phyloP scores from a whole-genome alignment of 2,113 vertebrate genomes.

The Epinephelus moara region DNA sequence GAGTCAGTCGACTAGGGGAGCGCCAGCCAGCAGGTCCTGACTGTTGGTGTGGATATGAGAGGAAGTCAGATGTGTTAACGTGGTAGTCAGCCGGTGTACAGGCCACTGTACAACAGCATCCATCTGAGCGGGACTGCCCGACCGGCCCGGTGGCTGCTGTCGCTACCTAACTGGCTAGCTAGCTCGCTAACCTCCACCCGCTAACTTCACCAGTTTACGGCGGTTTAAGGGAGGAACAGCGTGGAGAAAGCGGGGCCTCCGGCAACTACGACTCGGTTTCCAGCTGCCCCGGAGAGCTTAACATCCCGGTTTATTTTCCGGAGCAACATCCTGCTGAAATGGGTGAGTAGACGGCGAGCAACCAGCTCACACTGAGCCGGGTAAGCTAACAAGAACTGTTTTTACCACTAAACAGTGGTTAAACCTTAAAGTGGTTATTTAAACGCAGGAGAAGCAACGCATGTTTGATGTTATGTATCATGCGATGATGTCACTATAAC shows the following conservation, averaged over 20 bases:
- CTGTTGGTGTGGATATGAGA: constrained; percentile 55
- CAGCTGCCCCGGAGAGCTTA: constrained; percentile 61
- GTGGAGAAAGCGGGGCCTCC: constrained; percentile 76
- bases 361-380: constrained; percentile 2
- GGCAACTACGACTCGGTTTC: constrained; percentile 60
- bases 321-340: constrained; percentile 64
- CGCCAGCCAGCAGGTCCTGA: constrained; percentile 26
- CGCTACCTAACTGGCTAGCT: constrained; percentile 14
- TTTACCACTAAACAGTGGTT: background rate
- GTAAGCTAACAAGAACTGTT: background rate
- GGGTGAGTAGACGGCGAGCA: constrained; percentile 72
- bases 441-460: background rate
- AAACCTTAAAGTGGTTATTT: background rate
- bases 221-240: constrained; percentile 31
- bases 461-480: background rate
- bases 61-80: constrained; percentile 55
- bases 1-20: constrained; percentile 42
- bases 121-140: constrained; percentile 31
- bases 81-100: constrained; percentile 43
- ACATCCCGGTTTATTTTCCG: constrained; percentile 44
- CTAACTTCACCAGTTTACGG: constrained; percentile 23
- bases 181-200: constrained; percentile 25
- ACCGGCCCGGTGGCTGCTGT: constrained; percentile 31
- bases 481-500: background rate
- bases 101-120: constrained; percentile 49